Evolutionary conservation across 2,888 invertebrate species (phyloP).

Genomic region (Dioctria rufipes): DNA sequence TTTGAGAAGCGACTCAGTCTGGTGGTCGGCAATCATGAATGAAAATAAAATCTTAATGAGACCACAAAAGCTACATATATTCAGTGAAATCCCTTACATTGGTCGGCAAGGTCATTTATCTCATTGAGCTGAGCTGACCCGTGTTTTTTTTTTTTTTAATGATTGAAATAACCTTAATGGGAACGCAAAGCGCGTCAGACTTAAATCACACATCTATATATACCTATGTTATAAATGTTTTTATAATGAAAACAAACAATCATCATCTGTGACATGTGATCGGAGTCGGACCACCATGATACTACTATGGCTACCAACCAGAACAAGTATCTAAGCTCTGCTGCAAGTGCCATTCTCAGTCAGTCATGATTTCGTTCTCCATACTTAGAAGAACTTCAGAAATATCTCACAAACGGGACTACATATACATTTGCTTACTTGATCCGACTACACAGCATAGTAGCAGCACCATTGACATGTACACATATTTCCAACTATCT

Average conservation of each 20-base stretch:
- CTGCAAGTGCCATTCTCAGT: not conserved
- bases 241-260: no score
- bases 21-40: conserved; percentile 6
- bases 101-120: conserved; percentile 8
- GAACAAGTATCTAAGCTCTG: not conserved
- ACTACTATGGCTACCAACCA: not conserved
- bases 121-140: not conserved
- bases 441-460: no score
- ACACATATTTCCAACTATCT: not conserved
- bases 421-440: no score
- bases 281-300: not conserved
- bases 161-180: not conserved
- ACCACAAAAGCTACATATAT: not conserved
- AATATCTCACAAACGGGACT: no score
- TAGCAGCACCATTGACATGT: no score
- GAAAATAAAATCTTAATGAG: conserved; percentile 17
- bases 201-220: not conserved
- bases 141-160: not conserved
- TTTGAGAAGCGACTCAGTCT: not conserved
- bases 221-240: no score
- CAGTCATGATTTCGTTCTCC: not conserved
- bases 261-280: not conserved
- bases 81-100: conserved; percentile 1
- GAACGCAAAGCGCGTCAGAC: not conserved
- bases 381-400: no score